Conservation (phyloP, 2,797 vertebrate species). For the Anniella stebbinsi region DNA sequence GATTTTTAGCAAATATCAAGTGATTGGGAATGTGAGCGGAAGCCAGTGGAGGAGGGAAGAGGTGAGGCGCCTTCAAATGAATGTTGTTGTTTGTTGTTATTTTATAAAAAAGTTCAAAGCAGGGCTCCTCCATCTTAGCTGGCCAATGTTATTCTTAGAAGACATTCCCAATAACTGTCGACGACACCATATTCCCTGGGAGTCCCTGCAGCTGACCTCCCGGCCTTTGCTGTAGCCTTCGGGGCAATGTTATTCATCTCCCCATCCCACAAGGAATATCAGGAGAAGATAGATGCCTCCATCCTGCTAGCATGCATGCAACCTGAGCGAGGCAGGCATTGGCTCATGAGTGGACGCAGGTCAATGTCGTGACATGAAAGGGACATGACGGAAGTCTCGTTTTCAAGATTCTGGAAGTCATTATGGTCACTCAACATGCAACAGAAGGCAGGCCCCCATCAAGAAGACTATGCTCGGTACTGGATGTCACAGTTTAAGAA, state of each 20-base stretch:
- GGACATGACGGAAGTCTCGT: not conserved
- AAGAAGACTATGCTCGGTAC: too few relatives aligned
- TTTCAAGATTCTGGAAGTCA: not conserved
- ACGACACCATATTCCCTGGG: not conserved
- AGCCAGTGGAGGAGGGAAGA: not conserved
- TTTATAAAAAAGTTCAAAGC: not conserved
- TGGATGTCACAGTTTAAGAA: not conserved
- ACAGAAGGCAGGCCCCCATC: not conserved
- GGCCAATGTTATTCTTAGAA: not conserved
- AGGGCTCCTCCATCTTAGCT: not conserved
- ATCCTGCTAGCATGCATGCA: too few relatives aligned
- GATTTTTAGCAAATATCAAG: rapidly evolving
- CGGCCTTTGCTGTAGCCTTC: not conserved
- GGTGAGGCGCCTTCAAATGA: not conserved
- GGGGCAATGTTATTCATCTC: not conserved
- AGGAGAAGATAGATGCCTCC: not conserved
- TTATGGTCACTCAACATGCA: too few relatives aligned
- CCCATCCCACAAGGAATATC: not conserved
- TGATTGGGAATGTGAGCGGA: rapidly evolving
- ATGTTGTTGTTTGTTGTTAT: not conserved
- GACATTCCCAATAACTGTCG: not conserved
- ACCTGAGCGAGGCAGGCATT: not conserved
- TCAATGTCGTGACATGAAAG: not conserved
- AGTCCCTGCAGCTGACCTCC: not conserved
- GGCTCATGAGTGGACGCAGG: not conserved